Conservation (phyloP, 1,140 invertebrate species). For the Drosophila mojavensis region DNA sequence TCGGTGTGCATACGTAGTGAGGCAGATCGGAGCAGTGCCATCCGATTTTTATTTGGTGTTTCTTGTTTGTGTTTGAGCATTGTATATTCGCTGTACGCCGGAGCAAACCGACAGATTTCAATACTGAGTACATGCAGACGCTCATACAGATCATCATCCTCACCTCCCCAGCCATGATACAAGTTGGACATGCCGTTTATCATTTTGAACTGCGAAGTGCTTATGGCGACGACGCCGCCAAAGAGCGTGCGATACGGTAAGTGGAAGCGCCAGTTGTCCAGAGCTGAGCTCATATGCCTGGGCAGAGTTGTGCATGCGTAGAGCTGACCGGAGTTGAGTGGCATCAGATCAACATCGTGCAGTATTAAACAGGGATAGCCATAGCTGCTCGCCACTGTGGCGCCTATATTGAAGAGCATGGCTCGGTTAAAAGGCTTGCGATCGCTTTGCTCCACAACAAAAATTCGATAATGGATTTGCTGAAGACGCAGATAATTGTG, state of each 20-base stretch:
- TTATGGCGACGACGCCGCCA: conserved; percentile 91
- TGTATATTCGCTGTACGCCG: conserved; percentile 89
- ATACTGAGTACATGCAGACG: conserved; percentile 85
- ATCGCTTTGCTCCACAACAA: conserved; percentile 94
- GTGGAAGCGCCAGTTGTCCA: conserved; percentile 94
- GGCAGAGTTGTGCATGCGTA: conserved; percentile 95
- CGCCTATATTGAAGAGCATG: conserved; percentile 97
- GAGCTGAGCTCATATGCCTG: conserved; percentile 95
- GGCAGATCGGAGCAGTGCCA: conserved; percentile 82
- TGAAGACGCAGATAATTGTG: conserved; percentile 95
- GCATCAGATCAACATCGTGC: conserved; percentile 97
- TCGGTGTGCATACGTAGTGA: conserved; percentile 86
- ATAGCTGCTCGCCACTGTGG: conserved; percentile 89
- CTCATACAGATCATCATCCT: conserved; percentile 95
- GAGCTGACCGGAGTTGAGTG: conserved; percentile 94
- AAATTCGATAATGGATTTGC: conserved; percentile 92
- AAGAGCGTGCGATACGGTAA: conserved; percentile 90
- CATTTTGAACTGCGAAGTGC: conserved; percentile 88
- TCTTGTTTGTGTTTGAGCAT: conserved; percentile 91
- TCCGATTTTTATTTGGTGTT: conserved; percentile 65
- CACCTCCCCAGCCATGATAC: conserved; percentile 95
- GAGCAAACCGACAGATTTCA: conserved; percentile 89
- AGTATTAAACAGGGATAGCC: conserved; percentile 95
- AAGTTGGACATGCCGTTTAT: conserved; percentile 95
- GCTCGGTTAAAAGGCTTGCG: conserved; percentile 94